These are phyloP conservation scores for Ormia ochracea DNA, from an alignment of 2,888 invertebrate genomes.

Conservation along the genomic window DNA sequence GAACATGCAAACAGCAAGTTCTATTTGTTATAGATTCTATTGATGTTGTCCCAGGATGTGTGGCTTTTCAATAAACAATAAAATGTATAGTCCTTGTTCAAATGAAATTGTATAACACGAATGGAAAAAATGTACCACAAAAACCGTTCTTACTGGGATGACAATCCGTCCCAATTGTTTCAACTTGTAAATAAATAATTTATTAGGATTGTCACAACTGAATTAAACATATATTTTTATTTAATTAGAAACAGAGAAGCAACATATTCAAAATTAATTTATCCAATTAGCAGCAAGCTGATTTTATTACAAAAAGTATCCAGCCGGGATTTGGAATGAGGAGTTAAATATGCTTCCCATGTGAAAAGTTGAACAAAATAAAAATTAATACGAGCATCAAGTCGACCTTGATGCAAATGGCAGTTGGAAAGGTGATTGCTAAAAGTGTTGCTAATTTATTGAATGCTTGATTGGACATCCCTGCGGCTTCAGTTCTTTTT, in stretches of 20 bases:
- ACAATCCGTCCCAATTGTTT: slow-evolving; percentile 11
- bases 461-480: too few relatives aligned
- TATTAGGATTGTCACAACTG: not conserved
- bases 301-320: not conserved
- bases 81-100: slow-evolving; percentile 62
- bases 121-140: slow-evolving; percentile 4
- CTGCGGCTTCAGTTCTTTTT: too few relatives aligned
- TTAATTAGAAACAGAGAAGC: not conserved
- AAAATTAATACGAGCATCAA: too few relatives aligned
- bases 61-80: slow-evolving; percentile 72
- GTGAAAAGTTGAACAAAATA: too few relatives aligned
- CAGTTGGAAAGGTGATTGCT: too few relatives aligned
- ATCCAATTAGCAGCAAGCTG: not conserved
- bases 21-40: slow-evolving; percentile 59
- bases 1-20: slow-evolving; percentile 63
- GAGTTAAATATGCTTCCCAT: too few relatives aligned
- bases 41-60: slow-evolving; percentile 56
- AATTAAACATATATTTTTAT: not conserved
- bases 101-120: slow-evolving; percentile 16
- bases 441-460: too few relatives aligned
- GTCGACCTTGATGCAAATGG: too few relatives aligned
- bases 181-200: slow-evolving; percentile 2
- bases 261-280: not conserved
- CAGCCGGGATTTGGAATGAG: too few relatives aligned
- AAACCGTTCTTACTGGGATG: not conserved